Percentiles rank a stretch among this genome's conserved stretches.
Evolutionary conservation across 2,888 invertebrate genomes (phyloP).

Genomic region (Linnaemya tessellans): DNA sequence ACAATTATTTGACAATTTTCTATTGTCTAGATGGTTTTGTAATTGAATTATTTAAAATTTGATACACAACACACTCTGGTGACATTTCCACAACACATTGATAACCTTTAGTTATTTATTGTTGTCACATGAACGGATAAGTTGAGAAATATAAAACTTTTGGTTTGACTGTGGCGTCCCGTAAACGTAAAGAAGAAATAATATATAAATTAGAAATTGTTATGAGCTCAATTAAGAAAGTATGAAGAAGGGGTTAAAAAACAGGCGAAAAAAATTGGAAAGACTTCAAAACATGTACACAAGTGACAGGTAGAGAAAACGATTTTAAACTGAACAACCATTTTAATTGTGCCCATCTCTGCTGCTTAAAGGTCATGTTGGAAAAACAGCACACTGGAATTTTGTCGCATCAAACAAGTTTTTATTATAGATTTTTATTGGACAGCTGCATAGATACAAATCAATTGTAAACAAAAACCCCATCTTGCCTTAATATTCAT

Average conservation of each 20-base stretch:
- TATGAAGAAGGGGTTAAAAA: no score
- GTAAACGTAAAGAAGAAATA: neutral
- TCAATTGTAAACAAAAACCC: constrained; percentile 5
- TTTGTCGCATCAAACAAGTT: neutral
- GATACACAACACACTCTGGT: constrained; percentile 42
- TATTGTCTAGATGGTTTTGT: constrained; percentile 17
- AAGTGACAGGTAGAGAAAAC: no score
- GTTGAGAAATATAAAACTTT: neutral
- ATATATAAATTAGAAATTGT: neutral
- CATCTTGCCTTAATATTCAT: constrained; percentile 8
- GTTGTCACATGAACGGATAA: neutral
- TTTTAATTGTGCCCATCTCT: neutral
- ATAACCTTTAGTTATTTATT: constrained; percentile 47
- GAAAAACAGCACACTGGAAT: neutral
- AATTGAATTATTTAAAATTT: constrained; percentile 24
- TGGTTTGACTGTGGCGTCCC: neutral
- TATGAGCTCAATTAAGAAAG: neutral
- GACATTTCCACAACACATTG: constrained; percentile 44
- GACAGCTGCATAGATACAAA: neutral
- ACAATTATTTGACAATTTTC: constrained; percentile 37
- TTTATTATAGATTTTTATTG: neutral
- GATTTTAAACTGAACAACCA: neutral
- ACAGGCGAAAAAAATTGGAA: no score
- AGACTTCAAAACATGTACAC: no score
- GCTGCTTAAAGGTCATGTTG: neutral